Evolutionary conservation across 2,113 vertebrate genomes (phyloP).

Genomic region (Paracanthobrama guichenoti): DNA sequence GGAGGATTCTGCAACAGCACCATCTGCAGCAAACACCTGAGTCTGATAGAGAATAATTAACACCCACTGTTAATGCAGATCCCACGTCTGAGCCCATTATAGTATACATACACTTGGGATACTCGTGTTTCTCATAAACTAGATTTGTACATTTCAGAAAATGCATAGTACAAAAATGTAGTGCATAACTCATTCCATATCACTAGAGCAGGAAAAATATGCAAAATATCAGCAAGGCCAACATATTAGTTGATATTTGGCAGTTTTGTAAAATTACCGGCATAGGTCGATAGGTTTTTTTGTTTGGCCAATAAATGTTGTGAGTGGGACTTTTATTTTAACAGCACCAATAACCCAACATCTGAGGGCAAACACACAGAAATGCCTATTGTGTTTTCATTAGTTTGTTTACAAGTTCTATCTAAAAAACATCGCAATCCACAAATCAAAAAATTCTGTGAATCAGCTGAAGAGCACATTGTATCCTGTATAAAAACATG

Average conservation of each 20-base stretch:
- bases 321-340: too few species aligned
- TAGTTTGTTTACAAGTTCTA: too few species aligned
- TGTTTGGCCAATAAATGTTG: not conserved
- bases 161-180: too few species aligned
- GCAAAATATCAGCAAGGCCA: not conserved
- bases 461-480: too few species aligned
- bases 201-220: not conserved
- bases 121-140: not conserved
- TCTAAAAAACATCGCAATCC: too few species aligned
- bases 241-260: not conserved
- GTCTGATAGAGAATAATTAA: constrained; percentile 69
- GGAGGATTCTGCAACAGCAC: constrained; percentile 81
- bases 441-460: too few species aligned
- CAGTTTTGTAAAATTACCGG: not conserved
- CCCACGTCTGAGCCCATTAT: constrained; percentile 21
- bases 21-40: constrained; percentile 90
- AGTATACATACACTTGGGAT: not conserved
- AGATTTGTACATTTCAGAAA: not conserved
- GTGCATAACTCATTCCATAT: not conserved
- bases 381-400: too few species aligned
- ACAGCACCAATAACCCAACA: too few species aligned
- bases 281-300: not conserved
- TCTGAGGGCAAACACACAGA: too few species aligned
- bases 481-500: too few species aligned
- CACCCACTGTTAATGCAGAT: not conserved